Conservation (phyloP, 1,140 invertebrate genomes). For the Steinernema feltiae region DNA sequence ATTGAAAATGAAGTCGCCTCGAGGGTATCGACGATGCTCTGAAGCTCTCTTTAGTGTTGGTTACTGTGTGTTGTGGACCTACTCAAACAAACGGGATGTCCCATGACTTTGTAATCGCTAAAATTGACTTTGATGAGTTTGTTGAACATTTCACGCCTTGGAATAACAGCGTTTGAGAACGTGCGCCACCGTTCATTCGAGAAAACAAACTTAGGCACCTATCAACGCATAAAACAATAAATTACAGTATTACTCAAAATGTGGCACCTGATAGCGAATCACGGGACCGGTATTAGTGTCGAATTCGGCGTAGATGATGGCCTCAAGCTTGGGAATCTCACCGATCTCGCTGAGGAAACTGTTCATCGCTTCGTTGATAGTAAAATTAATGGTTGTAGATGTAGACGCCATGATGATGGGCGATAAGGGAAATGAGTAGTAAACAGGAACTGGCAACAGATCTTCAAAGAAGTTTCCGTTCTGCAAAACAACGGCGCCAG, state of each 20-base stretch:
- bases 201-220: not conserved
- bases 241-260: not conserved
- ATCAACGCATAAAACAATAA: not conserved
- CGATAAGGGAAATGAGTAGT: not conserved
- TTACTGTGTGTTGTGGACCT: too few species aligned
- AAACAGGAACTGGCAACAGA: not conserved
- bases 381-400: not conserved
- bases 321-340: slow-evolving; percentile 42
- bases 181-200: not conserved
- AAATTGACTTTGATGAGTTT: slow-evolving; percentile 52
- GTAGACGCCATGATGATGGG: slow-evolving; percentile 4
- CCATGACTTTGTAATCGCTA: slow-evolving; percentile 50
- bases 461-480: not conserved
- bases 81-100: slow-evolving; percentile 51
- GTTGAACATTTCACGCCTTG: slow-evolving; percentile 43
- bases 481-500: slow-evolving; percentile 13
- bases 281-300: slow-evolving; percentile 51
- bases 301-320: slow-evolving; percentile 51
- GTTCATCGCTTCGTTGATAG: slow-evolving; percentile 3
- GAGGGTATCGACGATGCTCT: slow-evolving; percentile 22
- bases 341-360: not conserved
- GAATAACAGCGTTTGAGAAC: slow-evolving; percentile 25
- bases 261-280: slow-evolving; percentile 42
- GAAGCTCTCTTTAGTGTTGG: too few species aligned
- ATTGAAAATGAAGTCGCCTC: slow-evolving; percentile 48